A percentile compares a stretch with the other conserved stretches of the same genome.
Evolutionary conservation across 2,797 vertebrate genomes (phyloP).

Genomic region (Neosalanx taihuensis): DNA sequence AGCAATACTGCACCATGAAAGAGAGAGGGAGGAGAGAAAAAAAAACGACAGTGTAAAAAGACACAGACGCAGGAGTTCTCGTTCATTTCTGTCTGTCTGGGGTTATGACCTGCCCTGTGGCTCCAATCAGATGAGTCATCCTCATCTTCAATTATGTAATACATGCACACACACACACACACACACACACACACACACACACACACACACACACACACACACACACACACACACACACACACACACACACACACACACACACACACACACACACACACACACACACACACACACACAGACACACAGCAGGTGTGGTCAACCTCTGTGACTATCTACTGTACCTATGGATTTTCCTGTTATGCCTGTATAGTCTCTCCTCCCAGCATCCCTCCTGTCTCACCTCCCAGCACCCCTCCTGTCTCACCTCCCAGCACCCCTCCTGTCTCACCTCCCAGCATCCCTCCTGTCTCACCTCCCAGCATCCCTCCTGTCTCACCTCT

Average conservation of each 20-base stretch:
- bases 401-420: too few relatives aligned
- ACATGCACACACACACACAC: constrained; percentile 7
- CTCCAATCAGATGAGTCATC: constrained; percentile 24
- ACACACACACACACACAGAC: constrained; percentile 1
- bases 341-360: too few relatives aligned
- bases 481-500: too few relatives aligned
- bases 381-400: too few relatives aligned
- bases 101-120: constrained; percentile 16
- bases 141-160: constrained; percentile 11
- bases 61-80: not conserved
- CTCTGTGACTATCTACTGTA: too few relatives aligned
- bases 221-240: not conserved
- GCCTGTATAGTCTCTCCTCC: too few relatives aligned
- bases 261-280: not conserved
- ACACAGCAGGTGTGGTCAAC: constrained; percentile 10
- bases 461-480: not conserved
- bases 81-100: constrained; percentile 16
- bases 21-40: not conserved
- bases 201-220: constrained; percentile 24
- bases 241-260: constrained; percentile 8
- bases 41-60: not conserved
- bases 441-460: too few relatives aligned
- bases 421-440: too few relatives aligned
- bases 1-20: constrained; percentile 11
- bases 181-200: constrained; percentile 12